Base-by-base conservation (phyloP, 37 sponge, comb jelly and placozoan species). In the Tethya wilhelma region DNA sequence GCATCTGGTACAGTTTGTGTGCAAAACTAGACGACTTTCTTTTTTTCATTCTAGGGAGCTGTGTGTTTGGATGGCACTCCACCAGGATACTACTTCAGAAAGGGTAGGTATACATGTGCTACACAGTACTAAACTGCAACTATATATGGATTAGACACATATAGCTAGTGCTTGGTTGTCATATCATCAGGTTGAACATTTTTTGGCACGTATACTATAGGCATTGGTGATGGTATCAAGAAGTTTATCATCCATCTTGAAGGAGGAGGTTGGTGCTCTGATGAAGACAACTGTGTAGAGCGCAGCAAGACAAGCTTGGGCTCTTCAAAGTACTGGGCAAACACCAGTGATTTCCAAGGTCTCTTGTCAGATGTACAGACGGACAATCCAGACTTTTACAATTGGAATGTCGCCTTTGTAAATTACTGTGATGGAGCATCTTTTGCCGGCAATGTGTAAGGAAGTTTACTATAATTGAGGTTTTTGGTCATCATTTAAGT, bases 391-490 rank as follows among this genome's bases (percentile, higher is more conserved):
- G 80, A 86, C 34, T 93, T 90, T 67, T 80, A 77, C 44, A 55
- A 86, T 45, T 93, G 87, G 87, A 86, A 84, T 31, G 59, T 89
- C 40, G 90, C 74, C 19, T 90, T 38, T 59, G 17, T 93, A 22
- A 59, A 9, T 30, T 93, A 93, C 80, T 93, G 94, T 83, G 94
- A 93, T 77, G 94, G 94, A 41, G 87, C 80, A 2, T 93, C 94
- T 1, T 93, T 90, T 67, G 49, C 91, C 26, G 94, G 94, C 2
- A 65, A 90, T 67, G 56, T 73, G 93, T 92, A 32, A 79, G 92
- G 67, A 25, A 9, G 36, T 30, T 23, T 68, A 82, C 0, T 36
- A n/a, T 25, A n/a, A 25, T 25, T 19, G 8, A 9, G 8, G 8
- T 25, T 62, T 14, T 28, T 26, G 9, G 20, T 23, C 23, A 12